Evolutionary conservation across 2,113 vertebrate genomes (phyloP).

Genomic region (Pterocles orientalis): DNA sequence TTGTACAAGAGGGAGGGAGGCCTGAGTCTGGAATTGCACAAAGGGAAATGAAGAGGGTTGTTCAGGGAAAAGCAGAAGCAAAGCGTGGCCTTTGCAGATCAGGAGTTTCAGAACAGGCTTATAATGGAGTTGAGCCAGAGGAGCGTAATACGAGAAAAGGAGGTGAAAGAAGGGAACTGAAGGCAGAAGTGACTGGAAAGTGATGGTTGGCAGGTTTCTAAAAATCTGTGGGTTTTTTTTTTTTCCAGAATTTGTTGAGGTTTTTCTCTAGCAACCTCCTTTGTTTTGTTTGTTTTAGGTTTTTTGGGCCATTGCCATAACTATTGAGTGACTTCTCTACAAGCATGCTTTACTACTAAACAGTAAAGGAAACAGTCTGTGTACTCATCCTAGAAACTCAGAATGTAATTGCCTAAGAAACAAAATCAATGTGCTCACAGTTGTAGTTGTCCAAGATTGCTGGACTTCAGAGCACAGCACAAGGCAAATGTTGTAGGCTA

Average conservation of each 20-base stretch:
- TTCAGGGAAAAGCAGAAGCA: background rate
- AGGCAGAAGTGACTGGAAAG: background rate
- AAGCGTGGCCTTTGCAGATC: background rate
- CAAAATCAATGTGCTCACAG: background rate
- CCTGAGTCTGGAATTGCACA: background rate
- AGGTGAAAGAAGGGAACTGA: background rate
- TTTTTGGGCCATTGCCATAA: background rate
- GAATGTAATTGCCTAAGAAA: background rate
- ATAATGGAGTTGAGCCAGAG: background rate
- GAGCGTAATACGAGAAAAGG: background rate
- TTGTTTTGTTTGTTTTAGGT: background rate
- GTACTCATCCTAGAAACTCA: background rate
- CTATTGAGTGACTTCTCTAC: background rate
- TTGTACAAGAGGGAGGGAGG: background rate
- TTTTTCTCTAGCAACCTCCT: background rate
- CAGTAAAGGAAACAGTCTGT: background rate
- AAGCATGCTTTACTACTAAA: background rate
- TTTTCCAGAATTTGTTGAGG: background rate
- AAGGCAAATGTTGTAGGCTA: background rate
- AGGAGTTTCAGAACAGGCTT: background rate
- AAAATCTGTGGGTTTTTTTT: background rate
- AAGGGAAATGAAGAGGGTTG: background rate
- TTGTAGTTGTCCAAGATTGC: background rate
- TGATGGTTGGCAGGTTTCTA: background rate
- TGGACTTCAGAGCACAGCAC: background rate